Evolutionary conservation across 2,113 vertebrate genomes (phyloP), one percentile per base, ranked within the genome.

Genomic region (Rhineura floridana): DNA sequence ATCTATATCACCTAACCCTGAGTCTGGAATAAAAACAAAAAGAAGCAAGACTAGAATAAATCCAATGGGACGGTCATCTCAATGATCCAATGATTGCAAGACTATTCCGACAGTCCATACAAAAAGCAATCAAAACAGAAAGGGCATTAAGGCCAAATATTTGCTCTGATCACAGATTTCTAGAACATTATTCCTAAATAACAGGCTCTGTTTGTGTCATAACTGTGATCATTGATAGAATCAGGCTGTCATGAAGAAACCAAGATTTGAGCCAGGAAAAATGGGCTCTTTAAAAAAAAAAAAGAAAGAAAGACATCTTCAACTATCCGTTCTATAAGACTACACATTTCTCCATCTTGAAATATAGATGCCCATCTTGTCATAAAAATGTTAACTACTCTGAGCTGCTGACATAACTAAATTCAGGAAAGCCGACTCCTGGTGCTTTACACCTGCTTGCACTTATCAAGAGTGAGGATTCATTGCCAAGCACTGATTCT

Each of bases 361-460:
- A 91, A 90, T 17, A 78, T 2, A 39, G 7, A 88, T 69, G 72
- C 36, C 42, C 42, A 42, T 81, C 69, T 87, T 85, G 55, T 52
- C 84, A 89, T 17, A 87, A 65, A 81, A 89, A 59, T 0, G 0
- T 77, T 90, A 93, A 85, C 39, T 80, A 10, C 50, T 62, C n/a
- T 6, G 33, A 3, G 0, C 50, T 82, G 55, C 80, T 81, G 77
- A 88, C 33, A 52, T 39, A 84, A 87, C 80, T 9, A 81, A 44
- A 69, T 83, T 76, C 72, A 84, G 90, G 77, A 75, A 36, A 87
- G 73, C n/a, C 62, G 33, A 50, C 75, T 72, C 21, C 13, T 59
- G 11, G 73, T 59, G 36, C n/a, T 30, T 46, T 59, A 85, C 50
- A 72, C 44, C 80, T 67, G 44, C 5, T 76, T 62, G 44, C 48